Evolutionary conservation across 2,113 vertebrate species (phyloP).

Genomic region (Chionodraco myersi): DNA sequence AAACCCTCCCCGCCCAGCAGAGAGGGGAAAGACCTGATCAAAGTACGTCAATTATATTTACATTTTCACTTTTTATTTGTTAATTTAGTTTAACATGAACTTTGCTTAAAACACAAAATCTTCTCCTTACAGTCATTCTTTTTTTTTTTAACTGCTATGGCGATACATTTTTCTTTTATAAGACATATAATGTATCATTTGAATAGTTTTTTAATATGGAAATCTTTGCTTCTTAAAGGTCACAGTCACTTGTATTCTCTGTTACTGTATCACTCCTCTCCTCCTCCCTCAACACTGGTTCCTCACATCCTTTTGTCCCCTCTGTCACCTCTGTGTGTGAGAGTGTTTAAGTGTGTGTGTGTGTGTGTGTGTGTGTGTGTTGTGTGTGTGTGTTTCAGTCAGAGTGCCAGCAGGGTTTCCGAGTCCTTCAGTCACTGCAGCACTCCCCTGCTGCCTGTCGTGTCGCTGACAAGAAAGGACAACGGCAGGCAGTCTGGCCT

Average conservation of each 20-base stretch:
- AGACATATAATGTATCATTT: too few species aligned
- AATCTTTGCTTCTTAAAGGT: too few species aligned
- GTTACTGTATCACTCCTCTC: slow-evolving; percentile 12
- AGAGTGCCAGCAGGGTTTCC: slow-evolving; percentile 63
- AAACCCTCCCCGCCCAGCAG: slow-evolving; percentile 83
- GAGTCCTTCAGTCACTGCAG: slow-evolving; percentile 74
- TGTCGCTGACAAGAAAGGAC: slow-evolving; percentile 80
- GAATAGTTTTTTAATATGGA: too few species aligned
- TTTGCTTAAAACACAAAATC: too few species aligned
- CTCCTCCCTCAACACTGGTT: slow-evolving; percentile 35
- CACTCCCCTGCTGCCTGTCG: slow-evolving; percentile 73
- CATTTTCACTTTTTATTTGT: too few species aligned
- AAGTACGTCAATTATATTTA: slow-evolving; percentile 70
- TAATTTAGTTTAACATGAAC: too few species aligned
- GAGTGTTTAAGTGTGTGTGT: background rate
- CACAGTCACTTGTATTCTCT: background rate
- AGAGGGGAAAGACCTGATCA: slow-evolving; percentile 83
- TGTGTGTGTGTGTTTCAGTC: slow-evolving; percentile 16
- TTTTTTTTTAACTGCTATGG: too few species aligned
- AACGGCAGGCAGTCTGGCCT: slow-evolving; percentile 57
- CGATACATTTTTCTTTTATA: too few species aligned
- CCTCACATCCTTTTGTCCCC: slow-evolving; percentile 31
- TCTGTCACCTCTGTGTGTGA: slow-evolving; percentile 8
- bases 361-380: slow-evolving; percentile 33
- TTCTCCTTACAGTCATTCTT: too few species aligned